phyloP scores from a whole-genome alignment of 1,140 invertebrate species.

The Papilio polyxenes region DNA sequence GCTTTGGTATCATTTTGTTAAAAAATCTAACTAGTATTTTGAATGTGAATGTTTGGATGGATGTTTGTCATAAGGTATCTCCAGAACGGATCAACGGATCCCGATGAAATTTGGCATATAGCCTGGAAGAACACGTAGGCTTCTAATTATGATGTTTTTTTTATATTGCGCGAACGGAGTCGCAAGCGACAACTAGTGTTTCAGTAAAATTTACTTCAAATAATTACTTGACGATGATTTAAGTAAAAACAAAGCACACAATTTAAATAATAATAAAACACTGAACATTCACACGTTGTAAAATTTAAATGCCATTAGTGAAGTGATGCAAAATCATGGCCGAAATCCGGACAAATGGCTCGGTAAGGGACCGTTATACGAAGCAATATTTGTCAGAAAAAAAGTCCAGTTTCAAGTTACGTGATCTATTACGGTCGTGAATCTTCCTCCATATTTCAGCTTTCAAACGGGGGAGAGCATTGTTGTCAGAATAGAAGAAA shows the following conservation, averaged over 20 bases:
- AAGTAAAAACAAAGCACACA: not conserved
- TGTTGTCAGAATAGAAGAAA: constrained; percentile 23
- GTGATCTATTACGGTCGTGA: constrained; percentile 62
- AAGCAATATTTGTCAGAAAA: constrained; percentile 61
- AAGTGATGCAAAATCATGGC: not conserved
- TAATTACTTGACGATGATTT: not conserved
- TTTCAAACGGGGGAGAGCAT: constrained; percentile 53
- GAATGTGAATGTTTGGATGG: too few species aligned
- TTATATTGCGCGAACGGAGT: too few species aligned
- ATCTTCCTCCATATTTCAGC: constrained; percentile 58
- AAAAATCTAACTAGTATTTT: too few species aligned
- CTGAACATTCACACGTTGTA: not conserved
- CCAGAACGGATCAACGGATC: too few species aligned
- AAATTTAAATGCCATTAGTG: not conserved
- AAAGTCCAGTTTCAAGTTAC: constrained; percentile 63
- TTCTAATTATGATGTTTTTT: too few species aligned
- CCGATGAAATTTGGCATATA: too few species aligned
- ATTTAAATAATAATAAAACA: not conserved
- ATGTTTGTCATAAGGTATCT: too few species aligned
- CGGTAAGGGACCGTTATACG: constrained; percentile 47
- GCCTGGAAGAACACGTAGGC: too few species aligned
- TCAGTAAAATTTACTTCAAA: not conserved
- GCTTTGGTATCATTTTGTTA: too few species aligned
- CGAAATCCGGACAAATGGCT: constrained; percentile 40
- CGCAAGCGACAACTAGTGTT: too few species aligned